Conservation (phyloP, 2,113 vertebrate species). For the Macroglossus sobrinus region DNA sequence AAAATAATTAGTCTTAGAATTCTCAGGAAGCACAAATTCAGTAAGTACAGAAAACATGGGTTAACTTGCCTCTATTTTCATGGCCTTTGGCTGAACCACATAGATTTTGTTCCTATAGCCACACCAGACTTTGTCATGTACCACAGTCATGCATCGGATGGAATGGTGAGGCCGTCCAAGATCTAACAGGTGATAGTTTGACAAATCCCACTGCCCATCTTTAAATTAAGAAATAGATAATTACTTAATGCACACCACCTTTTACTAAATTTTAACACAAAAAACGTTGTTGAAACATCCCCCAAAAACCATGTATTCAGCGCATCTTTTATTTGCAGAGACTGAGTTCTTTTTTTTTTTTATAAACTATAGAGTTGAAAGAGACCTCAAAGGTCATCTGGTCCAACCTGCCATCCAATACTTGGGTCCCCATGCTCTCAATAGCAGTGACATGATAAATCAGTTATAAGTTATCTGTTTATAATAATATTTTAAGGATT, state of each 20-base stretch:
- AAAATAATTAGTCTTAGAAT: neutral
- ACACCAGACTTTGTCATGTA: conserved; percentile 99
- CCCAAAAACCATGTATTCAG: neutral
- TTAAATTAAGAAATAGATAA: conserved; percentile 51
- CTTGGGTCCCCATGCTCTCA: neutral
- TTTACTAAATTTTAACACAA: conserved; percentile 9
- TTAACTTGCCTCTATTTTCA: conserved; percentile 95
- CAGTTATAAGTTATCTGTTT: neutral
- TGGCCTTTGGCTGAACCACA: conserved; percentile 97
- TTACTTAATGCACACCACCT: neutral
- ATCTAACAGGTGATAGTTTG: conserved; percentile 96
- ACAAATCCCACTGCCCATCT: conserved; percentile 99
- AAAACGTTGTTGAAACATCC: neutral
- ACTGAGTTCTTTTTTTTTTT: neutral
- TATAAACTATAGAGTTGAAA: neutral
- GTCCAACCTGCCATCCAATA: neutral
- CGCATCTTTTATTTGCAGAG: neutral
- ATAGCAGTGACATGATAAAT: neutral
- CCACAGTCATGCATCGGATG: conserved; percentile 97
- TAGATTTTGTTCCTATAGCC: conserved; percentile 98
- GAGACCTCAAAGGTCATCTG: neutral
- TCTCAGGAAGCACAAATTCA: neutral
- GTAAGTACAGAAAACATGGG: neutral
- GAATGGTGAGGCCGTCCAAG: conserved; percentile 94
- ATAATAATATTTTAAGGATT: neutral